A percentile compares a stretch with the other conserved stretches of the same genome.
Evolutionary conservation across 2,797 vertebrate species (phyloP).

Genomic region (Trematomus bernacchii): DNA sequence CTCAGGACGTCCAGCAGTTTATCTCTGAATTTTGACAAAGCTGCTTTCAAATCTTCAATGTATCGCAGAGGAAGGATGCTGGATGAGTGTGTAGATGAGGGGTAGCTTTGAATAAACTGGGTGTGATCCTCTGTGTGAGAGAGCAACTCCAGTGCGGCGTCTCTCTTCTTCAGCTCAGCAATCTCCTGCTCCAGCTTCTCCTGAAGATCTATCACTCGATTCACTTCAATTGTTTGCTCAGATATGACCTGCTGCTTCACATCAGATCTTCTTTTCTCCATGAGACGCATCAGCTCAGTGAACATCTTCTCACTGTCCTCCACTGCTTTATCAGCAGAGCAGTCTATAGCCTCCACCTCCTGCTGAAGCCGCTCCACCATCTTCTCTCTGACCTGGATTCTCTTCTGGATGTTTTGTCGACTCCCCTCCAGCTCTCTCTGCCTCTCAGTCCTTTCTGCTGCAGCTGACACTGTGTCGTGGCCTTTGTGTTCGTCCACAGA

Average conservation of each 20-base stretch:
- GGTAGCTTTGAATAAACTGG: too few relatives aligned
- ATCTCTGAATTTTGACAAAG: conserved; percentile 16
- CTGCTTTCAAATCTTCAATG: conserved; percentile 20
- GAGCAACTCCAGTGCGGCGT: neutral
- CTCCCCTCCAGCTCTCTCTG: conserved; percentile 17
- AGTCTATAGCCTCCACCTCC: conserved; percentile 36
- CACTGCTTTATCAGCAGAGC: conserved; percentile 38
- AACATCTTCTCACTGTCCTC: conserved; percentile 22
- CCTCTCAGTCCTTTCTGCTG: too few relatives aligned
- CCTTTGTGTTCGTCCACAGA: too few relatives aligned
- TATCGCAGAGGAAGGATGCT: too few relatives aligned
- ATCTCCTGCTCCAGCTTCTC: neutral
- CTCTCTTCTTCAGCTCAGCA: neutral
- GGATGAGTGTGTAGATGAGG: too few relatives aligned
- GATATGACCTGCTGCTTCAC: too few relatives aligned
- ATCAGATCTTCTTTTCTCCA: conserved; percentile 18
- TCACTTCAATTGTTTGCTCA: neutral
- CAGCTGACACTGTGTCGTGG: too few relatives aligned
- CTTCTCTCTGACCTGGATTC: conserved; percentile 35
- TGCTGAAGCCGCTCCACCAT: conserved; percentile 27
- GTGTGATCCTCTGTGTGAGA: too few relatives aligned
- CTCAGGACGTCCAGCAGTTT: conserved; percentile 12
- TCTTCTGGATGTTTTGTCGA: conserved; percentile 31
- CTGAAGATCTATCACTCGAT: conserved; percentile 29
- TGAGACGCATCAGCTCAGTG: conserved; percentile 27